Evolutionary conservation across 2,797 vertebrate species (phyloP), one percentile per base, ranked within the genome.

Genomic region (Synanceia verrucosa): DNA sequence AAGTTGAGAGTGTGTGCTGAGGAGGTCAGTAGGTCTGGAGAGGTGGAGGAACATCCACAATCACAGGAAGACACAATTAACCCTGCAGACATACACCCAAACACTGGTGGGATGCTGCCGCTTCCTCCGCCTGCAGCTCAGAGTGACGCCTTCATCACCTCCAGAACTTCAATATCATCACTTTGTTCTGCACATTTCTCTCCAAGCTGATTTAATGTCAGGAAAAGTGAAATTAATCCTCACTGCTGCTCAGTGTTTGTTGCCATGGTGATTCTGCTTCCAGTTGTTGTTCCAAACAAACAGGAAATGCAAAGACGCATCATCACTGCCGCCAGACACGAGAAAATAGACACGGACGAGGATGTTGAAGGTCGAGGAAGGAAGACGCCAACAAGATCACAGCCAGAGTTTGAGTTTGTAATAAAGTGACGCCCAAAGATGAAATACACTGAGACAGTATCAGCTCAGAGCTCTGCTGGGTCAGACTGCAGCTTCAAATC

Each of bases 21-120:
- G 23, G 21, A 43, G 63, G 58, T 68, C 64, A 73, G 58, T 67
- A 9, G 60, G 70, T 70, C 23, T 29, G 23, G 12, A 37, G 55
- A 66, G 29, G 31, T 19, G 59, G 53, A 60, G 50, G 67, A 66
- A 66, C 51, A 76, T 60, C 47, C 23, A 78, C 78, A 84, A 84
- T 78, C 44, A 67, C 60, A 76, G 82, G 82, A 84, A 84, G 71
- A 73, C 43, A 56, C 52, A n/a, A 24, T 65, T 28, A 48, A 44
- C 14, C 44, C 24, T 46, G 53, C 69, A 69, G 41, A 60, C 41
- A 21, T 1, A 48, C 23, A 47, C 36, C 31, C 19, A 21, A 1
- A 50, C 26, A n/a, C n/a, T 56, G 57, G 56, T 50, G 34, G 11
- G 47, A 59, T n/a, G 59, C 67, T 23, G 33, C 52, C 3, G 55